Conservation (phyloP, 2,888 invertebrate species). For the Drosophila meridiana region DNA sequence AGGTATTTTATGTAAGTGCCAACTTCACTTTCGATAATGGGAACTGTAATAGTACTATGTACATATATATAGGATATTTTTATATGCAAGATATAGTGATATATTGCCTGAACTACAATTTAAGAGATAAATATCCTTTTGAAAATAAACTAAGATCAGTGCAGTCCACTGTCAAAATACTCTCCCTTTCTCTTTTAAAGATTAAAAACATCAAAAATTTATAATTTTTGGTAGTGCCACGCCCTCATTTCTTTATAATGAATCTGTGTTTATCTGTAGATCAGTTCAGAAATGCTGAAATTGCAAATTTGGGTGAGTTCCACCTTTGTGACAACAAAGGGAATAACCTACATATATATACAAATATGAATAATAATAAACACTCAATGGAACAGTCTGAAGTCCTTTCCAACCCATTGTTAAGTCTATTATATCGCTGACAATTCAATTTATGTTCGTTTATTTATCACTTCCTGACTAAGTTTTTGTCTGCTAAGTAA, state of each 20-base stretch:
- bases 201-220: not conserved
- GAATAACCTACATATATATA: not conserved
- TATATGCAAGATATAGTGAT: too few species aligned
- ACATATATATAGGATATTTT: too few species aligned
- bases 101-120: not conserved
- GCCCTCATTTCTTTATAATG: not conserved
- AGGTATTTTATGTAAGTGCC: not conserved
- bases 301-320: not conserved
- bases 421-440: not conserved
- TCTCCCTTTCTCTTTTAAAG: too few species aligned
- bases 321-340: not conserved
- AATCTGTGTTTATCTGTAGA: not conserved
- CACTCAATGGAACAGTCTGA: fast-evolving
- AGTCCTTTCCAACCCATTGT: not conserved
- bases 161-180: not conserved
- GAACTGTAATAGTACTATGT: not conserved
- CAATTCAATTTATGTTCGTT: not conserved
- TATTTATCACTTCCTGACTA: not conserved
- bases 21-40: not conserved
- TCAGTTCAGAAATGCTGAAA: not conserved
- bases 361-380: not conserved
- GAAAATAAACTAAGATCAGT: too few species aligned
- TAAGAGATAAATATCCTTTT: not conserved
- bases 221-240: not conserved
- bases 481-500: not conserved